phyloP scores from a whole-genome alignment of 92 coral and sea anemone species.

The Porites rus region DNA sequence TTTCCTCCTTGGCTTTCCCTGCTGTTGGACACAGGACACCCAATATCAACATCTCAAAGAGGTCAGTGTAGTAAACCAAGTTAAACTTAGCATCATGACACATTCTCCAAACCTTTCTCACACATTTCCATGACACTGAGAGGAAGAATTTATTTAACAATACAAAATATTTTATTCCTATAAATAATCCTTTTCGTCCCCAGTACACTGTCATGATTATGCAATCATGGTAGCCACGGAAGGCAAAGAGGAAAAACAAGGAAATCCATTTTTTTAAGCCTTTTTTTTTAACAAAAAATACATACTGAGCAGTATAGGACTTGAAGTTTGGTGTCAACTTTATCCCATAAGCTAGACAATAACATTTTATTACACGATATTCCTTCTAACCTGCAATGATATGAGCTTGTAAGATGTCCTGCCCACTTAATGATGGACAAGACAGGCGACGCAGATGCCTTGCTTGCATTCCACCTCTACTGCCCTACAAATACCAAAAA shows the following conservation, averaged over 20 bases:
- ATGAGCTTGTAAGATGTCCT: slow-evolving; percentile 80
- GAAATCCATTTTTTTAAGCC: neutral
- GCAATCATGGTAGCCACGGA: neutral
- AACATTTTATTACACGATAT: too few species aligned
- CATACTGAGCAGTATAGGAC: neutral
- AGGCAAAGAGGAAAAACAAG: neutral
- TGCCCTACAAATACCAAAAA: slow-evolving; percentile 33
- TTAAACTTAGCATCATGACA: neutral
- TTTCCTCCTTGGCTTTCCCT: slow-evolving; percentile 51
- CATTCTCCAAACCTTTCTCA: neutral
- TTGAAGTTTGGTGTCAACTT: neutral
- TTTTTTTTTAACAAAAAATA: too few species aligned
- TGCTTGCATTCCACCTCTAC: slow-evolving; percentile 64
- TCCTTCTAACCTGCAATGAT: slow-evolving; percentile 44
- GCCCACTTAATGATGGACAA: slow-evolving; percentile 89
- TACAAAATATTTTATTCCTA: too few species aligned
- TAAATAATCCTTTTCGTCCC: too few species aligned
- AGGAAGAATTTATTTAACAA: too few species aligned
- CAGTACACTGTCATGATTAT: too few species aligned
- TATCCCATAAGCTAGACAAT: too few species aligned
- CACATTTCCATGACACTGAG: neutral
- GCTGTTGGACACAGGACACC: neutral
- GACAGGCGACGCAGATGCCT: slow-evolving; percentile 82
- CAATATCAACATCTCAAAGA: neutral
- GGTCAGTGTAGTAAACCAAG: neutral